Percentiles rank a stretch among this genome's conserved stretches.
Evolutionary conservation across 2,888 invertebrate species (phyloP).

Genomic region (Priocnemis perturbator): DNA sequence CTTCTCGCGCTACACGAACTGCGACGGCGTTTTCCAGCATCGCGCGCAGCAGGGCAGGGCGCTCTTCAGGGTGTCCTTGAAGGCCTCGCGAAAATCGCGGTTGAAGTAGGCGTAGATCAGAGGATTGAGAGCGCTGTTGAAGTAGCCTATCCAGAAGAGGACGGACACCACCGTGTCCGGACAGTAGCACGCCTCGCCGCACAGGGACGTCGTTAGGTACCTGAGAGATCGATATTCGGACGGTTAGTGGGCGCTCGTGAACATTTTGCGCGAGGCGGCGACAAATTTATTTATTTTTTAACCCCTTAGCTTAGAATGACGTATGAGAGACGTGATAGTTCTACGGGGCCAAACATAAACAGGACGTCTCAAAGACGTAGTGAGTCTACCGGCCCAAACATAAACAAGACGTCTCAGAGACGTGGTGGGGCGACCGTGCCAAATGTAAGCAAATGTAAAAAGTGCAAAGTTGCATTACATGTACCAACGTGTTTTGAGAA

Average conservation of each 20-base stretch:
- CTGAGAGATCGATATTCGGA: conserved; percentile 74
- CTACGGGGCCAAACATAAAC: no score
- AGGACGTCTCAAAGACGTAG: no score
- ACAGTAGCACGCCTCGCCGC: conserved; percentile 84
- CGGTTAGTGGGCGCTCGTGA: conserved; percentile 21
- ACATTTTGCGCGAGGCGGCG: no score
- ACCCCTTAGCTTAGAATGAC: no score
- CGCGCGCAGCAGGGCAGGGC: conserved; percentile 89
- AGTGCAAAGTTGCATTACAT: no score
- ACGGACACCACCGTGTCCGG: conserved; percentile 83
- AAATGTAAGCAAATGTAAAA: no score
- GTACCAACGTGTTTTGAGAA: no score
- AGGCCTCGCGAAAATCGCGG: conserved; percentile 96
- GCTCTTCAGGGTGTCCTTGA: conserved; percentile 92
- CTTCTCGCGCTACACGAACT: conserved; percentile 77
- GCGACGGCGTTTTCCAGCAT: conserved; percentile 83
- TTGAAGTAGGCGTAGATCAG: conserved; percentile 97
- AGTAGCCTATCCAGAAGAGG: conserved; percentile 96
- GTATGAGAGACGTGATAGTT: no score
- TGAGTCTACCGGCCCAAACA: no score
- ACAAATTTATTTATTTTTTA: no score
- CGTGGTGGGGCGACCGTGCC: no score
- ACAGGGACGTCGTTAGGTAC: conserved; percentile 90
- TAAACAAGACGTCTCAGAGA: no score
- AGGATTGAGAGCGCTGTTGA: conserved; percentile 96